These are phyloP conservation scores for Malurus splendens DNA, from an alignment of 2,797 vertebrate genomes.

Conservation along the genomic window DNA sequence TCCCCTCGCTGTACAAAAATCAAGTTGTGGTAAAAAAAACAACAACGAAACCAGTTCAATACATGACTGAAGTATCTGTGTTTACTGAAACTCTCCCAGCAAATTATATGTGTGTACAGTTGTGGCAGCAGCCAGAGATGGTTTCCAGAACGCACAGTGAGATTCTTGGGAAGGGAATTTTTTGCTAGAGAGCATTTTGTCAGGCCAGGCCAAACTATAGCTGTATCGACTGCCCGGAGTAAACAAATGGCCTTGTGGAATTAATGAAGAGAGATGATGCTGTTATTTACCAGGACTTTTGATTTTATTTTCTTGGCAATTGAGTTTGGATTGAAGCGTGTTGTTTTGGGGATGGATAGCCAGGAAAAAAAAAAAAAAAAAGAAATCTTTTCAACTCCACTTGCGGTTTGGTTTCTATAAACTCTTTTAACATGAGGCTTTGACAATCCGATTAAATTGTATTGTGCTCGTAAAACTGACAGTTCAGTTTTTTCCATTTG, in stretches of 20 bases:
- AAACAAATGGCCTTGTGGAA: not conserved
- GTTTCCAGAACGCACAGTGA: constrained; percentile 1
- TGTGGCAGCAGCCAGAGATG: constrained; percentile 35
- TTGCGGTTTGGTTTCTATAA: constrained; percentile 57
- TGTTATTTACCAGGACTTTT: constrained; percentile 35
- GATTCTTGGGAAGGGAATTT: constrained; percentile 29
- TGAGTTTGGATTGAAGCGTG: not conserved
- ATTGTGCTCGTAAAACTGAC: constrained; percentile 53
- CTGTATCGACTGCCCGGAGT: not conserved
- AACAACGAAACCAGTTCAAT: not conserved
- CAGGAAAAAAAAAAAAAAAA: not conserved
- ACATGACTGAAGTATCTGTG: not conserved
- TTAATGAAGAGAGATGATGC: not conserved
- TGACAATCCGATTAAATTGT: constrained; percentile 40
- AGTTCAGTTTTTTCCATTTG: constrained; percentile 58
- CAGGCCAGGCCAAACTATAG: constrained; percentile 23
- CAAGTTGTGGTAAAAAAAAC: not conserved
- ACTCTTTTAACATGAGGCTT: constrained; percentile 35
- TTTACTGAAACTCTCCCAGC: constrained; percentile 39
- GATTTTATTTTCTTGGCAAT: constrained; percentile 44
- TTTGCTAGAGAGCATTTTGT: constrained; percentile 52
- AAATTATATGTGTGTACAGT: not conserved
- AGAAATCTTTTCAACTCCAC: constrained; percentile 1
- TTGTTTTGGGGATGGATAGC: constrained; percentile 26
- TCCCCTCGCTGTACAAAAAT: not conserved